Conservation (phyloP, 2,113 vertebrate genomes). For the Nothobranchius furzeri region DNA sequence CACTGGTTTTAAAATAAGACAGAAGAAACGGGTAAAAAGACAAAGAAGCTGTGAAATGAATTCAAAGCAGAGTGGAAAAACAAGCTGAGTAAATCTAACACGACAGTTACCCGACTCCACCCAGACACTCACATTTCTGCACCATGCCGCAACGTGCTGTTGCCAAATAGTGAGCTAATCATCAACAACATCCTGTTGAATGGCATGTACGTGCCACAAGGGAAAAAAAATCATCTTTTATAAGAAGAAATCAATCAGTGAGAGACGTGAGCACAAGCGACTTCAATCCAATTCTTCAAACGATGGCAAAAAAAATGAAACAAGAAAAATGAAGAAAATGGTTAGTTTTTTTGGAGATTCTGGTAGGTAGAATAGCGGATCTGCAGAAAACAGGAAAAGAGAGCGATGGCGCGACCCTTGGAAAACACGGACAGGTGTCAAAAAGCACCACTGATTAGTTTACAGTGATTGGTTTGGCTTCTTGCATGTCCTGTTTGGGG, state of each 20-base stretch:
- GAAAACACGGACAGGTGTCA: too few relatives aligned
- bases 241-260: neutral
- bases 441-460: too few relatives aligned
- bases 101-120: conserved; percentile 33
- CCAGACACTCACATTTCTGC: conserved; percentile 44
- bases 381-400: too few relatives aligned
- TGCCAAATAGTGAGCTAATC: conserved; percentile 51
- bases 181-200: conserved; percentile 38
- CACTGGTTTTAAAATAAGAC: neutral
- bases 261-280: too few relatives aligned
- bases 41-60: neutral
- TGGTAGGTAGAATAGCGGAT: too few relatives aligned
- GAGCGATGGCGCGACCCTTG: too few relatives aligned
- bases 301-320: too few relatives aligned
- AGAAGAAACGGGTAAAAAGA: neutral
- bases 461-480: too few relatives aligned
- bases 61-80: conserved; percentile 17
- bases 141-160: conserved; percentile 25
- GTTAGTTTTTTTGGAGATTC: too few relatives aligned
- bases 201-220: neutral
- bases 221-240: conserved; percentile 28
- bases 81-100: conserved; percentile 7
- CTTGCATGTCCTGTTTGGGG: too few relatives aligned
- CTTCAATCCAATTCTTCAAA: too few relatives aligned
- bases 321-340: too few relatives aligned